Evolutionary conservation across 2,888 invertebrate genomes (phyloP), one percentile per base, ranked within the genome.

Genomic region (Tetragnatha montana): DNA sequence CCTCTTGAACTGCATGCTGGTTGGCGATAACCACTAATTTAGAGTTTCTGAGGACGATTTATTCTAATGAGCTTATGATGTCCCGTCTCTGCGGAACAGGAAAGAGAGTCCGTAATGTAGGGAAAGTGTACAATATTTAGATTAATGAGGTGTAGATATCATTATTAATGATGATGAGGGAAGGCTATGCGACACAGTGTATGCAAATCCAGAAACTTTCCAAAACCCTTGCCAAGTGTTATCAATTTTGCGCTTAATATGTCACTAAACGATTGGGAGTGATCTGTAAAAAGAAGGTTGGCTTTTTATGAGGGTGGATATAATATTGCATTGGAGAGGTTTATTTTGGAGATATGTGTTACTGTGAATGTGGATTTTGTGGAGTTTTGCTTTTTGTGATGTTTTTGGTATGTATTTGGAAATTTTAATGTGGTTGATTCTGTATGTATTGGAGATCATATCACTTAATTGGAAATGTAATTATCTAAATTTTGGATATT

Each of bases 91-190:
- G 51, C 60, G 73, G 68, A 74, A 82, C 73, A 35, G 60, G 60
- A 74, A 82, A 82, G 35, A 74, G 22, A 49, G 35, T 51, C 74
- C 8, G 74, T 10, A 35, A 10, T 69, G 76, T 69, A 49, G 76
- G 35, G 68, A 84, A 84, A 84, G 76, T 69, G 84, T 69, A 70
- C 84, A 84, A 75, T 76, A 76, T 76, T 76, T 84, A 84, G 84
- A 84, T 84, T 84, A 84, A 84, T 84, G 84, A 84, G 84, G 76
- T 76, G 70, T 76, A 84, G 84, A 84, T 84, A 84, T 84, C 70
- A 69, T 84, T 84, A 84, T 84, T 84, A 84, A 84, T 76, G 84
- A 76, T 76, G 76, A 84, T 76, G 84, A 84, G 60, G 75, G n/a
- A 80, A 19, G 17, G 47, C 12, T 21, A 60, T 8, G 19, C 21